Base-by-base conservation (phyloP, 2,797 vertebrate species). In the Bradypus variegatus region DNA sequence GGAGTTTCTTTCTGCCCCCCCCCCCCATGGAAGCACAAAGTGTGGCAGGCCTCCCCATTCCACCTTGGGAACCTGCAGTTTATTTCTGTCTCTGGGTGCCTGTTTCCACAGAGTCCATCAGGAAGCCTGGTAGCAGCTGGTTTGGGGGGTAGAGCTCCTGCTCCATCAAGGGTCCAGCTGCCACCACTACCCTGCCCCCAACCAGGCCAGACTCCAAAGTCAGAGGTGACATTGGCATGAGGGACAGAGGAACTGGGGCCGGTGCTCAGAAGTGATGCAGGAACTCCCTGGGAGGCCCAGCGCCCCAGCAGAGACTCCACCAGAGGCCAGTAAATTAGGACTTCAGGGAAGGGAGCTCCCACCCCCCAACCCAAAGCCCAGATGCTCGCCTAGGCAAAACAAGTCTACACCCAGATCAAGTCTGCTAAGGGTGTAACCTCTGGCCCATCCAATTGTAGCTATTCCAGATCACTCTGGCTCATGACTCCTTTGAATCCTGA, bases 71-170 rank as follows among this genome's bases (percentile, higher is more conserved):
- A 96, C 95, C 93, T 95, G 86, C 82, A 76, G 95, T 96, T 96
- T 96, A 96, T 96, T 96, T 96, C 95, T 95, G 96, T 96, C 96
- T 95, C 94, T 79, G 88, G 95, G 95, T 93, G 94, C 96, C 95
- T 92, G 94, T 96, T 96, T 97, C 96, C 95, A 96, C 94, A 96
- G 94, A 96, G 91, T 88, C 95, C 48, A 93, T 94, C 96, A 96
- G 95, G 94, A 96, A 96, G 95, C 91, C 96, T 96, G 96, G 96
- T 96, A 96, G 96, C 96, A 97, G 96, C 96, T 96, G 95, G 94
- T 91, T 73, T 77, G 79, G 88, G 90, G 87, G 95, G 95, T 91
- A 93, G 94, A 89, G 94, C 93, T 94, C 93, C 84, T 91, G 81
- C 78, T 94, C 93, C 64, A 92, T 94, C 89, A 93, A 94, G 94